A percentile compares a stretch with the other conserved stretches of the same genome.
phyloP scores from a whole-genome alignment of 2,797 vertebrate genomes.

The Hylomyscus alleni region DNA sequence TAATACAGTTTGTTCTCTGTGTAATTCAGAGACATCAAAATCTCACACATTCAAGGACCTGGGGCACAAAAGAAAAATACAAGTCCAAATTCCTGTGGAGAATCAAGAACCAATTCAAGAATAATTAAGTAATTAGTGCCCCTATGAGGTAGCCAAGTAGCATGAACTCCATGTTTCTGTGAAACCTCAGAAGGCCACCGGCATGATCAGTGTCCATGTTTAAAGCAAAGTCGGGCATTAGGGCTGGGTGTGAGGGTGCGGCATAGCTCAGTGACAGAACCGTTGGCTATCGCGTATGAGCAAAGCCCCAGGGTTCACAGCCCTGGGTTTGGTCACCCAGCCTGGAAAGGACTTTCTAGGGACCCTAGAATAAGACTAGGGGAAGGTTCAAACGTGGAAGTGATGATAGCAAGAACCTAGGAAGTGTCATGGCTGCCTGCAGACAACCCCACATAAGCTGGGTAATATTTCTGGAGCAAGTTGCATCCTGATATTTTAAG shows the following conservation, averaged over 20 bases:
- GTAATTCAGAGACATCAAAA: neutral
- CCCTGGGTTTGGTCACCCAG: neutral
- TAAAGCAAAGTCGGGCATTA: neutral
- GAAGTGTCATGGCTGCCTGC: neutral
- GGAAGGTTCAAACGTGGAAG: no score
- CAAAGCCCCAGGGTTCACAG: neutral
- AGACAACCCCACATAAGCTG: neutral
- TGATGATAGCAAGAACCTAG: neutral
- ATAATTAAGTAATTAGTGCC: neutral
- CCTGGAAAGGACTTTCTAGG: neutral
- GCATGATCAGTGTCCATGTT: neutral
- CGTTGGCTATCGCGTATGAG: neutral
- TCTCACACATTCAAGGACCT: neutral
- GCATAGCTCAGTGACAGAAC: neutral
- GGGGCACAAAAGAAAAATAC: neutral
- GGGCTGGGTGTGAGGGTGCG: neutral
- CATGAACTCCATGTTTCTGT: neutral
- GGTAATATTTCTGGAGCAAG: constrained; percentile 72
- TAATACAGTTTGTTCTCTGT: neutral
- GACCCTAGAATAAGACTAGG: neutral
- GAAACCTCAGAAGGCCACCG: neutral
- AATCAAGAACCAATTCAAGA: neutral
- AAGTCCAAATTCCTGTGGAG: neutral
- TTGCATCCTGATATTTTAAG: constrained; percentile 80
- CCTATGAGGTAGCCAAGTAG: neutral